Base-by-base conservation (phyloP, 1,140 invertebrate genomes). In the Orchestia grillus region DNA sequence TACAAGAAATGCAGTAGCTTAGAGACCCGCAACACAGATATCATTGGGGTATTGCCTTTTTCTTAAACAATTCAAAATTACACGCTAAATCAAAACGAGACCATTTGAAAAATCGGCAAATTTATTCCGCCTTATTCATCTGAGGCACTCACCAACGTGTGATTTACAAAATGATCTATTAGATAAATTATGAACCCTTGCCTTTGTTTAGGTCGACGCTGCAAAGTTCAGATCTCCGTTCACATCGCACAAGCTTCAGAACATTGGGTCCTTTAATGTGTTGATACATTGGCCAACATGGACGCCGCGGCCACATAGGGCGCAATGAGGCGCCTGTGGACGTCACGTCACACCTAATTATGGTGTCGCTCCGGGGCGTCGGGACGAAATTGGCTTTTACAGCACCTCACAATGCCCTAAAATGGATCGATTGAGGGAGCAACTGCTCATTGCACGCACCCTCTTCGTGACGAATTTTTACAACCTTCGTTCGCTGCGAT, bases 391-490 rank as follows among this genome's bases (percentile, higher is more conserved):
- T 77, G 62, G 62, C 62, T 77, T 77, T 77, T 77, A 77, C 62
- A 77, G 15, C 62, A 36, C 62, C 62, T 77, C 62, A 77, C 62
- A 77, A 53, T 77, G 62, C 62, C 62, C 62, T 77, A 77, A 77
- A 77, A 15, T 77, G 62, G 62, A 77, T 77, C 62, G 62, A 77
- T 77, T 77, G 62, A 77, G 62, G 62, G 62, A 19, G 62, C 11
- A 77, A 77, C 28, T 77, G 62, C 28, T 77, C 62, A 77, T 77
- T 77, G 62, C 62, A 77, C 62, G 62, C 62, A 36, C 62, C 62
- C 62, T 77, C 62, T 77, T 77, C 62, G 62, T 77, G 62, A 77
- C 62, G 62, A 77, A 77, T 77, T 77, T 77, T 77, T 77, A 77
- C 62, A 77, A 77, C 62, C 62, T 77, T 77, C 62, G 62, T 28